Evolutionary conservation across 2,797 vertebrate species (phyloP).

Genomic region (Hoplostethus atlanticus): DNA sequence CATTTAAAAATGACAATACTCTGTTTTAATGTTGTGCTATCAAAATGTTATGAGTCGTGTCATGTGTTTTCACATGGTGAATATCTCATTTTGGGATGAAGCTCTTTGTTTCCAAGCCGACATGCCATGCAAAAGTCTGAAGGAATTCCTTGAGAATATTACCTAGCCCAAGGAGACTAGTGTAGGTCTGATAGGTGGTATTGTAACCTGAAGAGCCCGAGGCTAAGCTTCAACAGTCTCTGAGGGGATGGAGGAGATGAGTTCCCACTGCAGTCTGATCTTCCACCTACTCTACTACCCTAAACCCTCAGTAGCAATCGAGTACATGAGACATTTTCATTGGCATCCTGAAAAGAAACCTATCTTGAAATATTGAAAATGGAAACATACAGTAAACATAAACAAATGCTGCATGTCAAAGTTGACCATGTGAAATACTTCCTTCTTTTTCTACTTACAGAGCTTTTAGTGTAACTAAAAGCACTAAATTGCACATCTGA

Average conservation of each 20-base stretch:
- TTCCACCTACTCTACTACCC: conserved; percentile 26
- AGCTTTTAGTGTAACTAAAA: not conserved
- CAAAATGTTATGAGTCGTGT: not conserved
- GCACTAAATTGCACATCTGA: conserved; percentile 5
- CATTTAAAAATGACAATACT: conserved; percentile 72
- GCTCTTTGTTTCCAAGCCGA: conserved; percentile 58
- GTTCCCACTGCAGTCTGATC: conserved; percentile 46
- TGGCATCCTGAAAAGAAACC: conserved; percentile 1
- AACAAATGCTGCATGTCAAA: not conserved
- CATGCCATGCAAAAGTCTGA: conserved; percentile 55
- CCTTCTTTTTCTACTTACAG: not conserved
- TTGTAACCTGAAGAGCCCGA: conserved; percentile 81
- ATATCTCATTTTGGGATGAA: conserved; percentile 2
- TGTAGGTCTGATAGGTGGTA: conserved; percentile 63
- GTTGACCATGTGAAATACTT: not conserved
- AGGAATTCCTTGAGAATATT: conserved; percentile 69
- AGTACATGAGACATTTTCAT: not conserved
- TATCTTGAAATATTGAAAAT: not conserved
- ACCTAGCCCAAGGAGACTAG: conserved; percentile 58
- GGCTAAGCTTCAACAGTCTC: conserved; percentile 68
- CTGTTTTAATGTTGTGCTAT: conserved; percentile 50
- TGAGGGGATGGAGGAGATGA: conserved; percentile 74
- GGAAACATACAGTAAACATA: conserved; percentile 3
- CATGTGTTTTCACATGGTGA: not conserved
- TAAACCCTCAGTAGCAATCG: conserved; percentile 4